Conservation (phyloP, 2,797 vertebrate genomes). For the Tadarida brasiliensis region DNA sequence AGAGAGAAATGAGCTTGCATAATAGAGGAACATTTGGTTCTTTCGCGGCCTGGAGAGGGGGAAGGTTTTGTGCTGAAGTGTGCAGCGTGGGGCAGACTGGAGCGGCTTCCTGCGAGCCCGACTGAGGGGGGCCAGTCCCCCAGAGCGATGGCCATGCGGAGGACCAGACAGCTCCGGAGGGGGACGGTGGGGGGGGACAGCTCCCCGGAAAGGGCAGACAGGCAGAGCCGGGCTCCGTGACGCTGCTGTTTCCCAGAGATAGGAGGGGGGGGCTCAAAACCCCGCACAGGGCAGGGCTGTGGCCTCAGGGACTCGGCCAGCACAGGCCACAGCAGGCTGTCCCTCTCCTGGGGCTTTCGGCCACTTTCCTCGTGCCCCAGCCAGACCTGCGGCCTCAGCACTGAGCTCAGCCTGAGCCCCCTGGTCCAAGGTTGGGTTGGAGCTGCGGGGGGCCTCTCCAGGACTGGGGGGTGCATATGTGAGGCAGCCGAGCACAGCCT, state of each 20-base stretch:
- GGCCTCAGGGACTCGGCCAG: not conserved
- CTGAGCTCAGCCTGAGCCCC: not conserved
- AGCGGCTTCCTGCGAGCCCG: not conserved
- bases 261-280: not conserved
- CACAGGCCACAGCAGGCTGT: not conserved
- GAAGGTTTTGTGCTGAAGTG: conserved; percentile 36
- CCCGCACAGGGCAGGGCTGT: not conserved
- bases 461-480: rapidly evolving
- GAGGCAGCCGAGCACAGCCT: too few relatives aligned
- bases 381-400: not conserved
- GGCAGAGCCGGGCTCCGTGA: not conserved
- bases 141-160: rapidly evolving
- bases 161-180: not conserved
- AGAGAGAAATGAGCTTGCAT: conserved; percentile 48
- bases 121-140: not conserved
- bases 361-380: not conserved
- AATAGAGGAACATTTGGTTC: conserved; percentile 64
- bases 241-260: not conserved
- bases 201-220: not conserved
- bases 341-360: not conserved
- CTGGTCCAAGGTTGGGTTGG: too few relatives aligned
- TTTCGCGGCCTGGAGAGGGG: not conserved
- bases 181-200: rapidly evolving
- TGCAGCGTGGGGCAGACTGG: not conserved
- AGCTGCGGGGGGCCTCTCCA: not conserved